Base-by-base conservation (phyloP, 2,888 invertebrate genomes). In the Callimorpha dominula region DNA sequence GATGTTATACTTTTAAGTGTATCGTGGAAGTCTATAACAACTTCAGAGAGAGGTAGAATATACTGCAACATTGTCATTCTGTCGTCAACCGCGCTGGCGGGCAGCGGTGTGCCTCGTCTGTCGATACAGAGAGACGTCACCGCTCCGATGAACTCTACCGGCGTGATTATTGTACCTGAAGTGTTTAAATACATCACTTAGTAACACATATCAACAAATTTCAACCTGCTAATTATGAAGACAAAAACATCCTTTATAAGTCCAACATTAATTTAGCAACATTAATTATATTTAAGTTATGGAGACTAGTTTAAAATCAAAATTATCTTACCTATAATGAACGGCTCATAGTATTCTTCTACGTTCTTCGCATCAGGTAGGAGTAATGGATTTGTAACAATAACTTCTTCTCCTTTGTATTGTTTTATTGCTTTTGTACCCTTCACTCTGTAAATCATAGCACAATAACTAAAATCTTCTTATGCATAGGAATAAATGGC, bases 11-110 rank as follows among this genome's bases (percentile, higher is more conserved):
- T 97, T 92, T 99, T 99, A 4, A 99, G 94, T 6, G 96, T 96
- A 89, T 99, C 99, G 88, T 99, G 99, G 91, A 99, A 99, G 92
- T 99, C 99, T 12, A 99, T 94, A 17, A 99, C 97, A 46, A 99
- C 98, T 96, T 99, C 99, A 83, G 98, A 98, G 9, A 99, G 94
- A 0, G 99, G 99, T 69, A 99, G 92, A 57, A 97, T 93, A 87
- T 97, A 99, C 84, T 98, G 97, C 89, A 99, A 90, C 94, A 99
- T 96, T 0, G 99, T 95, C 88, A 98, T 96, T 52, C 97, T 96
- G 78, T 98, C 97, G 89, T 99, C 99, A 46, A 99, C 97, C 78
- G 98, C 97, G 72, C 91, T 96, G 0, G 97, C 96, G 0, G 97
- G 97, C 72, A 97, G 96, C 78, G 98, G 97, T 0, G 85, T 85